phyloP scores from a whole-genome alignment of 2,113 vertebrate species.

The Thamnophis sirtalis region DNA sequence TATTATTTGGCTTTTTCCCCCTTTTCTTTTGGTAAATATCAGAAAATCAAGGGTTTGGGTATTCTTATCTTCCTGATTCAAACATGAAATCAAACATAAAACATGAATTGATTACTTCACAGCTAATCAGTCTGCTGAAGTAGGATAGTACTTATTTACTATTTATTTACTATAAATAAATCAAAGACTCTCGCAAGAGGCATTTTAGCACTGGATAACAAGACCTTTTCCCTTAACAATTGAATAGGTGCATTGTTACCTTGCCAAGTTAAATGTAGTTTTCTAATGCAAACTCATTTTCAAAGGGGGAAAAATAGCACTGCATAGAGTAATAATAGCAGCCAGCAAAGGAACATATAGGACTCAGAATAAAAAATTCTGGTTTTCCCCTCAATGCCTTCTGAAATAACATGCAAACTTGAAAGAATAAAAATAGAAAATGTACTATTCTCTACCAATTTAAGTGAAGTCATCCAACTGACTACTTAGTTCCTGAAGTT shows the following conservation, averaged over 20 bases:
- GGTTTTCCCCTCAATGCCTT: slow-evolving; percentile 21
- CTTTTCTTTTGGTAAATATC: neutral
- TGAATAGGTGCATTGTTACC: neutral
- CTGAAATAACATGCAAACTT: slow-evolving; percentile 15
- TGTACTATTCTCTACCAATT: neutral
- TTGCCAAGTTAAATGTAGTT: neutral
- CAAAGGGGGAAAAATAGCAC: neutral
- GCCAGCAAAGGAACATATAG: slow-evolving; percentile 15
- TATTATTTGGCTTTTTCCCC: neutral
- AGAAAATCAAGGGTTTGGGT: neutral
- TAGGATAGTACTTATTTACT: slow-evolving; percentile 24
- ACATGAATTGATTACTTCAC: neutral
- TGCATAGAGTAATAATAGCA: slow-evolving; percentile 11
- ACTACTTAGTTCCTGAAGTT: neutral
- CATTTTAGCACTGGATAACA: neutral
- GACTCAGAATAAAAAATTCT: slow-evolving; percentile 10
- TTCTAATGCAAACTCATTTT: slow-evolving; percentile 5
- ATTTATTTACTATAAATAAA: neutral
- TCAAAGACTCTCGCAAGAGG: slow-evolving; percentile 5
- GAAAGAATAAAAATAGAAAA: neutral
- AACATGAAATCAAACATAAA: neutral
- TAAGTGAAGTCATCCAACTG: neutral
- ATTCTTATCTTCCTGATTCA: neutral
- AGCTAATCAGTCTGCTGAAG: neutral
- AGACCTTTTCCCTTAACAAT: neutral